phyloP scores from a whole-genome alignment of 2,888 invertebrate species.

The Furcula furcula region DNA sequence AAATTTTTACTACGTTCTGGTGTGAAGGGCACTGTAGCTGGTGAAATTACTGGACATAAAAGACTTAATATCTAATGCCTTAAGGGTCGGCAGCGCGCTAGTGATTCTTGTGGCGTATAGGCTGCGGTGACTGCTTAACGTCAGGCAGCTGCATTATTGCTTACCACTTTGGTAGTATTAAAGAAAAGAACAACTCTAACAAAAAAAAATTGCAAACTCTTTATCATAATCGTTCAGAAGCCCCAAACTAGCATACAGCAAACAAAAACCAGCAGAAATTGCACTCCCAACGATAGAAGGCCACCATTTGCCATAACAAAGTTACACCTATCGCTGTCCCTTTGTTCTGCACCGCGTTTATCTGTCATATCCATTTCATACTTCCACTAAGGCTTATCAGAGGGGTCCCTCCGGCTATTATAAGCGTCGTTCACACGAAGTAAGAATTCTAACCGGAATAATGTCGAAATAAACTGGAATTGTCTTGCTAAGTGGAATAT shows the following conservation, averaged over 20 bases:
- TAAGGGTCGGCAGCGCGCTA: too few relatives aligned
- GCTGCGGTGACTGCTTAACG: too few relatives aligned
- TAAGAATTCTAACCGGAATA: conserved; percentile 6
- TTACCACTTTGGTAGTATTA: too few relatives aligned
- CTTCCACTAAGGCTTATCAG: conserved; percentile 1
- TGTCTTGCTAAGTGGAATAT: conserved; percentile 15
- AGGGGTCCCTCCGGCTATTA: neutral
- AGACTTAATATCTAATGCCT: too few relatives aligned
- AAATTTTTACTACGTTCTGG: too few relatives aligned
- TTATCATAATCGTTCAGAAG: neutral
- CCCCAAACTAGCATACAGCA: neutral
- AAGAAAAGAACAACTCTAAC: too few relatives aligned
- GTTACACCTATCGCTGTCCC: neutral
- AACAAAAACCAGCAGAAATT: neutral
- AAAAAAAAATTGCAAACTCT: neutral
- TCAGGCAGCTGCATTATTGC: too few relatives aligned
- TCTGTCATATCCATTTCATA: conserved; percentile 2
- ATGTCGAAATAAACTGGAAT: conserved; percentile 15
- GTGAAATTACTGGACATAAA: too few relatives aligned
- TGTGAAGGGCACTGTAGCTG: too few relatives aligned
- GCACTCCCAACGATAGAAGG: neutral
- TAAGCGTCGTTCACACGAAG: conserved; percentile 2
- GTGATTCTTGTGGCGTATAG: too few relatives aligned
- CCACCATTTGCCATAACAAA: neutral
- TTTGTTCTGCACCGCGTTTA: conserved; percentile 1